phyloP scores from a whole-genome alignment of 1,140 invertebrate species.

The Hycleus phaleratus region DNA sequence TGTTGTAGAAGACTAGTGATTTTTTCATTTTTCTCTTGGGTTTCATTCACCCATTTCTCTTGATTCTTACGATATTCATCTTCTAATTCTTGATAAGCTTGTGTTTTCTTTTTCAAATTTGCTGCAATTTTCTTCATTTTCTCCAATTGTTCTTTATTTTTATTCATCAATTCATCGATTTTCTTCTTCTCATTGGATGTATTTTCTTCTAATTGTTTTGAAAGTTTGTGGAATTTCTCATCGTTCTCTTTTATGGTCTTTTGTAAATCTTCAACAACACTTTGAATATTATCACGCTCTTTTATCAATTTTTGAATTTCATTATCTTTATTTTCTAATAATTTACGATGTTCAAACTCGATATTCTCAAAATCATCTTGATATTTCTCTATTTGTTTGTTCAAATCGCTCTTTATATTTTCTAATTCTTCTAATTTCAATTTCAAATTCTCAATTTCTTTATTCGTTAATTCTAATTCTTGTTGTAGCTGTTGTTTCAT shows the following conservation, averaged over 20 bases:
- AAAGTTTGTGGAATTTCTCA: not conserved
- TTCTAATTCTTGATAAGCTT: slow-evolving; percentile 56
- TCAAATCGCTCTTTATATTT: slow-evolving; percentile 18
- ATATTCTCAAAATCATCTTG: no score
- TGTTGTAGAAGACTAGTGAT: slow-evolving; percentile 31
- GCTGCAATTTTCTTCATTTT: slow-evolving; percentile 70
- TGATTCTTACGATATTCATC: slow-evolving; percentile 40
- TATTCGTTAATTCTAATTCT: no score
- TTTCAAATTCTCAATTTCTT: no score
- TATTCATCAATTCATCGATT: slow-evolving; percentile 41
- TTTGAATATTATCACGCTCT: slow-evolving; percentile 32
- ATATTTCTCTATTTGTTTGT: not conserved
- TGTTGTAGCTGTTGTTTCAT: no score
- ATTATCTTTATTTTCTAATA: slow-evolving; percentile 20
- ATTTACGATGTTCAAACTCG: slow-evolving; percentile 14
- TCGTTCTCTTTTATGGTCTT: slow-evolving; percentile 37
- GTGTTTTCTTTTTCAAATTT: slow-evolving; percentile 63
- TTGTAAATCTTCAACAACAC: slow-evolving; percentile 40
- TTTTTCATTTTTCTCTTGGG: slow-evolving; percentile 40
- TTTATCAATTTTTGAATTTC: slow-evolving; percentile 29
- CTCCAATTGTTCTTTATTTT: slow-evolving; percentile 51
- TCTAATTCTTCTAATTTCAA: slow-evolving; percentile 1
- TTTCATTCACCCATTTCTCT: slow-evolving; percentile 34
- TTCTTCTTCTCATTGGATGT: slow-evolving; percentile 38
- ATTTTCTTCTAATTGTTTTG: slow-evolving; percentile 12